Conservation (phyloP, 1,140 invertebrate genomes). For the Nomia melanderi region DNA sequence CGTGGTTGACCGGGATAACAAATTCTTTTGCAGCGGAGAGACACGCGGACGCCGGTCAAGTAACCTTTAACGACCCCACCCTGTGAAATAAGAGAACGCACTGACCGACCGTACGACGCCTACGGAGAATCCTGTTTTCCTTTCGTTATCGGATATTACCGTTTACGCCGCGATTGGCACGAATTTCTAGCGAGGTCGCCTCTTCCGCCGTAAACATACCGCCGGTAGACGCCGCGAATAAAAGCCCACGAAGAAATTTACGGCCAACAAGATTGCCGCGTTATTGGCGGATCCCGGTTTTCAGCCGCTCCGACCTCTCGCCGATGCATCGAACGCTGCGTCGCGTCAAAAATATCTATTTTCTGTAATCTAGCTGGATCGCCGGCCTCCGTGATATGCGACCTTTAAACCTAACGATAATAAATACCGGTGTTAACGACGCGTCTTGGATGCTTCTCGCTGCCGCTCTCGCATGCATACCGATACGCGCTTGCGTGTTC, state of each 20-base stretch:
- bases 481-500: no score
- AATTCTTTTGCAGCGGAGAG: neutral
- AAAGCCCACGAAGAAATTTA: neutral
- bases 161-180: neutral
- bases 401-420: no score
- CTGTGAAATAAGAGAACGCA: no score
- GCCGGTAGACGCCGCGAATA: neutral
- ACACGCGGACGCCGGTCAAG: neutral
- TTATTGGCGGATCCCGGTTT: neutral
- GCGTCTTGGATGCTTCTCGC: no score
- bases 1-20: neutral
- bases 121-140: conserved; percentile 8
- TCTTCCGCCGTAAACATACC: neutral
- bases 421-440: no score
- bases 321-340: no score
- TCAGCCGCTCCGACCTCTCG: neutral
- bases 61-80: conserved; percentile 11
- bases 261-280: neutral
- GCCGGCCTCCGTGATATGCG: no score
- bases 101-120: conserved; percentile 15
- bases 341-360: no score
- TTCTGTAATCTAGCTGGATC: no score
- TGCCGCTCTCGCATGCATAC: no score
- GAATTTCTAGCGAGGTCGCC: neutral
- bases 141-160: conserved; percentile 10